Percentiles rank a stretch among this genome's conserved stretches.
Conservation (phyloP, 1,140 invertebrate species). For the Orius insidiosus region DNA sequence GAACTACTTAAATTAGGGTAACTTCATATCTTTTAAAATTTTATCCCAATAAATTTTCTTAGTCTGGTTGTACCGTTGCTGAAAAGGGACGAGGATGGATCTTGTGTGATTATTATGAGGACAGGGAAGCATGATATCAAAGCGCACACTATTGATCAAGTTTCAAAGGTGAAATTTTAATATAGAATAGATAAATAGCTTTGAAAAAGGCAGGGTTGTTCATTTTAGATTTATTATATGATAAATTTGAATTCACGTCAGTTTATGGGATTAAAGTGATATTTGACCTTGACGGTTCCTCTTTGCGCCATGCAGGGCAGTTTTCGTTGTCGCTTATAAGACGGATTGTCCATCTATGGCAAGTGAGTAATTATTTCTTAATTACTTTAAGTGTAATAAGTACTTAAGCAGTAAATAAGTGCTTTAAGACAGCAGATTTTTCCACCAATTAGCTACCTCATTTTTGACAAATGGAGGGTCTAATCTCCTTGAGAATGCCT, state of each 20-base stretch:
- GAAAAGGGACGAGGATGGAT: constrained; percentile 29
- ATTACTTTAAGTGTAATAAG: too few relatives aligned
- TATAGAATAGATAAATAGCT: too few relatives aligned
- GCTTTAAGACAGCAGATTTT: too few relatives aligned
- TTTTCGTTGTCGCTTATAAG: constrained; percentile 37
- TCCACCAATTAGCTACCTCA: too few relatives aligned
- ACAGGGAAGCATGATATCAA: constrained; percentile 36
- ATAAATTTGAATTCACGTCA: constrained; percentile 27
- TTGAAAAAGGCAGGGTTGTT: too few relatives aligned
- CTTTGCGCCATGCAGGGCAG: constrained; percentile 39
- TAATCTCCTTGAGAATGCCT: too few relatives aligned
- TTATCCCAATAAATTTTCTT: constrained; percentile 2
- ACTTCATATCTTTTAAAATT: not conserved
- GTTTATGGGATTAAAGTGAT: constrained; percentile 38
- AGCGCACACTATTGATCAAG: constrained; percentile 32
- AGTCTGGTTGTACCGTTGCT: constrained; percentile 39
- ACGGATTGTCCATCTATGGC: constrained; percentile 42
- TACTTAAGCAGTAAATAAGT: too few relatives aligned
- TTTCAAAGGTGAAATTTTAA: too few relatives aligned
- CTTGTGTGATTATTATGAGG: constrained; percentile 36
- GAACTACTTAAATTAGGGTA: constrained; percentile 35
- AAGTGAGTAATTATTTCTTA: too few relatives aligned
- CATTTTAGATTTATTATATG: too few relatives aligned
- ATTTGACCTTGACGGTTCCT: constrained; percentile 37
- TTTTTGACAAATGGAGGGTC: too few relatives aligned